A percentile compares a stretch with the other conserved stretches of the same genome.
Conservation (phyloP, 2,888 invertebrate genomes). For the Pyrocoelia pectoralis region DNA sequence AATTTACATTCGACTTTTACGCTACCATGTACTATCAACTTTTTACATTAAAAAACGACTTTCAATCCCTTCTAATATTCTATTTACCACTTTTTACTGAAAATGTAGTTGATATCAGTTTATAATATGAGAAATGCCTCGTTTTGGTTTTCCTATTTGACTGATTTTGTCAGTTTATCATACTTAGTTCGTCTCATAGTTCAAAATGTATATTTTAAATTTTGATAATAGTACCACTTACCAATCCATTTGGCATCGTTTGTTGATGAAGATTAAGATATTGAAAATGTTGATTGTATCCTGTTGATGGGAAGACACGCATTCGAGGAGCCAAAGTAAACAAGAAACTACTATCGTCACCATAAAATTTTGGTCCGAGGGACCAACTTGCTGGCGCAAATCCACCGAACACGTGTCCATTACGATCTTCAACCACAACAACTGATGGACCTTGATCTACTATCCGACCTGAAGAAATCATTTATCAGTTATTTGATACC, state of each 20-base stretch:
- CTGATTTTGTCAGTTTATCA: too few species aligned
- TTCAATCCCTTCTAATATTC: too few species aligned
- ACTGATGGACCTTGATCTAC: conserved; percentile 83
- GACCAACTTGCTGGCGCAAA: conserved; percentile 84
- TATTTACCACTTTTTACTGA: too few species aligned
- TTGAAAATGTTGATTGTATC: conserved; percentile 89
- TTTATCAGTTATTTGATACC: background rate
- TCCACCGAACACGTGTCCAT: conserved; percentile 88
- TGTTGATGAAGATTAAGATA: conserved; percentile 92
- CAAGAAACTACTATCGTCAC: conserved; percentile 79
- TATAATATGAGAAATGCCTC: too few species aligned
- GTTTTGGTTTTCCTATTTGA: too few species aligned
- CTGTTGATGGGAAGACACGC: conserved; percentile 78
- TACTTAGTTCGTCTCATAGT: too few species aligned
- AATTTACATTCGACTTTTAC: too few species aligned
- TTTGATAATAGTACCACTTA: conserved; percentile 56
- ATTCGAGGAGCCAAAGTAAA: conserved; percentile 85
- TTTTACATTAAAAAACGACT: too few species aligned
- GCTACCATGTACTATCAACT: too few species aligned
- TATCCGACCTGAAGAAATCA: conserved; percentile 67
- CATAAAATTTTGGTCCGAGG: conserved; percentile 78
- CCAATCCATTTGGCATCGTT: conserved; percentile 93
- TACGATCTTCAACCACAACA: conserved; percentile 82
- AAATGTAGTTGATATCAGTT: too few species aligned
- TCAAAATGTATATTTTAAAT: too few species aligned